Conservation (phyloP, 2,113 vertebrate genomes). For the Halichoeres trimaculatus region DNA sequence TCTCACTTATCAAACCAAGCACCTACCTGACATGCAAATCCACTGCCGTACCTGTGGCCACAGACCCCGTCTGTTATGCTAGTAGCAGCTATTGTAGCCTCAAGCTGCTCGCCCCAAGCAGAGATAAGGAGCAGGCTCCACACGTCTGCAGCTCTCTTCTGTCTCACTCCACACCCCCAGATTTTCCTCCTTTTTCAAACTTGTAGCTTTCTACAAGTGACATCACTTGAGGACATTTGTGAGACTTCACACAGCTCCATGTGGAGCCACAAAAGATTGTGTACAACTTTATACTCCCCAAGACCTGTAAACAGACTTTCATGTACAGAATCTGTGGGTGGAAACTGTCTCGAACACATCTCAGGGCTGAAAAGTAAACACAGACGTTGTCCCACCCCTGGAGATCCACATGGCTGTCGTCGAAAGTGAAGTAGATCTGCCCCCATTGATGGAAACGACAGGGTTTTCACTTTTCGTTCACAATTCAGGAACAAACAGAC, state of each 20-base stretch:
- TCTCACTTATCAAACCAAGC: neutral
- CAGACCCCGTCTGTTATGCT: neutral
- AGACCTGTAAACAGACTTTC: conserved; percentile 6
- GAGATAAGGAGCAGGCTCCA: neutral
- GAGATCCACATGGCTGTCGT: neutral
- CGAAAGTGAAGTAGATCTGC: neutral
- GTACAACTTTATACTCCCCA: neutral
- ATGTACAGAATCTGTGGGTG: neutral
- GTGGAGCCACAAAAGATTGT: neutral
- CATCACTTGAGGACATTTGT: neutral
- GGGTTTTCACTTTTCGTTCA: neutral
- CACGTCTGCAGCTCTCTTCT: neutral
- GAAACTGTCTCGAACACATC: neutral
- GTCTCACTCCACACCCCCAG: neutral
- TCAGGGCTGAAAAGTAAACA: neutral
- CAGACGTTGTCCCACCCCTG: neutral
- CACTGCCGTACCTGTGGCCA: neutral
- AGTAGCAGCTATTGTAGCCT: neutral
- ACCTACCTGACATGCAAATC: neutral
- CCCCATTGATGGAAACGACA: neutral
- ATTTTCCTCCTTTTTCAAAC: neutral
- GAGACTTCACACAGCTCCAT: neutral
- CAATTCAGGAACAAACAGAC: neutral
- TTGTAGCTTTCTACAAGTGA: neutral
- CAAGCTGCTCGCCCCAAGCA: neutral